phyloP scores from a whole-genome alignment of 2,797 vertebrate species.

The Anas acuta region DNA sequence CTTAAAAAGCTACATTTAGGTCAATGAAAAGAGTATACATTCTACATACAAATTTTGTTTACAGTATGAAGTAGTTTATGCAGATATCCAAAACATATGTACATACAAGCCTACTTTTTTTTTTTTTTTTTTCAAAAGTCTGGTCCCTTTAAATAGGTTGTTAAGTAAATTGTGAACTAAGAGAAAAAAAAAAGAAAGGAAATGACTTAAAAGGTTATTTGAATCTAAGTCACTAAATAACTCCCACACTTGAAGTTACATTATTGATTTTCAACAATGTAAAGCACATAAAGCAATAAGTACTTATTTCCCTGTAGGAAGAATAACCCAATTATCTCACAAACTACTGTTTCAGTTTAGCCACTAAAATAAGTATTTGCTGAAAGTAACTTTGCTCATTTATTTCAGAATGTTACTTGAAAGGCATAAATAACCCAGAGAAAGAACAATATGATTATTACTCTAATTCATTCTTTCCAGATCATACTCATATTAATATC shows the following conservation, averaged over 20 bases:
- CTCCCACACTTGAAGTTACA: background rate
- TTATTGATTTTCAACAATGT: background rate
- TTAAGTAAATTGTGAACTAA: background rate
- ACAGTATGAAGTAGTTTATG: background rate
- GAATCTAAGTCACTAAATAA: background rate
- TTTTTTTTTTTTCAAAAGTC: background rate
- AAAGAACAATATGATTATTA: background rate
- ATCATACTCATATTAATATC: background rate
- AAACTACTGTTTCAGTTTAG: slow-evolving; percentile 24
- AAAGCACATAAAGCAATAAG: background rate
- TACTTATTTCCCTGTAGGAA: slow-evolving; percentile 14
- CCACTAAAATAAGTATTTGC: slow-evolving; percentile 36
- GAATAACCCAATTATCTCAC: slow-evolving; percentile 26
- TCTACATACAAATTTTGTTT: background rate
- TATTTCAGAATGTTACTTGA: slow-evolving; percentile 33
- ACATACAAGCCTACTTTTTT: background rate
- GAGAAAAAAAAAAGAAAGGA: background rate
- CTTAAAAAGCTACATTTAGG: background rate
- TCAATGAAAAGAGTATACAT: background rate
- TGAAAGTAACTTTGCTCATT: slow-evolving; percentile 13
- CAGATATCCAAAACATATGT: background rate
- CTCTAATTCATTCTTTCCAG: background rate
- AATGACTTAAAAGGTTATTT: background rate
- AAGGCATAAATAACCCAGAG: slow-evolving; percentile 10
- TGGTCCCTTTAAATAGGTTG: background rate